Conservation (phyloP, 1,140 invertebrate genomes). For the Drosophila biarmipes region DNA sequence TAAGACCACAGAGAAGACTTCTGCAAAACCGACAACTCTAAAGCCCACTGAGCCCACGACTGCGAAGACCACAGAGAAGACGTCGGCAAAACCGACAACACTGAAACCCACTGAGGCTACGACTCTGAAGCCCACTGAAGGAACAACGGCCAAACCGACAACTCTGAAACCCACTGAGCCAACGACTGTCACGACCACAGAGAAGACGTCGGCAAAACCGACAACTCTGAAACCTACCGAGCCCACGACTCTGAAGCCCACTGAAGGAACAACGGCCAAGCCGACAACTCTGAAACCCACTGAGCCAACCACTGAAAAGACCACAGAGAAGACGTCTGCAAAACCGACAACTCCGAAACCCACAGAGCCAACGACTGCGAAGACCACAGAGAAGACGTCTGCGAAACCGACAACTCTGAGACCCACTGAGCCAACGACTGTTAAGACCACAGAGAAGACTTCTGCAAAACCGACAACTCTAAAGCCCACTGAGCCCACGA, state of each 20-base stretch:
- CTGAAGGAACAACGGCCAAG: not conserved
- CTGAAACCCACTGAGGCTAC: slow-evolving; percentile 3
- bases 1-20: no score
- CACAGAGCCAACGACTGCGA: not conserved
- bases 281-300: slow-evolving; percentile 8
- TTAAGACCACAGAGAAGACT: slow-evolving; percentile 1
- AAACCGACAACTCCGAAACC: slow-evolving; percentile 5
- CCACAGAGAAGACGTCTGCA: not conserved
- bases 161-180: not conserved
- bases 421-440: slow-evolving; percentile 10
- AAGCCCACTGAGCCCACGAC: not conserved
- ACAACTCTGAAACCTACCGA: no score
- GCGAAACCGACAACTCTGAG: slow-evolving; percentile 2
- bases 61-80: not conserved
- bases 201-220: not conserved
- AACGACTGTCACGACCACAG: no score
- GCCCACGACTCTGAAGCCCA: not conserved
- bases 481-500: not conserved
- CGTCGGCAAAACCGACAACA: not conserved
- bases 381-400: slow-evolving; percentile 2
- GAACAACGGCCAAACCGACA: not conserved
- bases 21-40: not conserved
- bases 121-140: not conserved
- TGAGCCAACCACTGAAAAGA: no score
- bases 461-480: not conserved